These are phyloP conservation scores for Phyllotreta striolata DNA, from an alignment of 2,888 invertebrate species.

Conservation along the genomic window DNA sequence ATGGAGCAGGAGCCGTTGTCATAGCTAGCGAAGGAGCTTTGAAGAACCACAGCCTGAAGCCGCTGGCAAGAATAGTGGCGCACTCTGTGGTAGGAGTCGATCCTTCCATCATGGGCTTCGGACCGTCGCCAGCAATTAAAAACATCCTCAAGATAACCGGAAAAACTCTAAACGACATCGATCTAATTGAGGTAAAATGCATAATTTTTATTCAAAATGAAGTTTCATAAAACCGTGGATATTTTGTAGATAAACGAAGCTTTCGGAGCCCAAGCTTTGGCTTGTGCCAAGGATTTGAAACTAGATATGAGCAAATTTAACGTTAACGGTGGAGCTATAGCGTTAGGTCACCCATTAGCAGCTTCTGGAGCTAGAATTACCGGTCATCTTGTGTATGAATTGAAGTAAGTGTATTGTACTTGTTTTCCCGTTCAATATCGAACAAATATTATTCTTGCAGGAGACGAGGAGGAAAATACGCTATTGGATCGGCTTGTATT, in stretches of 20 bases:
- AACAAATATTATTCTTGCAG: slow-evolving; percentile 62
- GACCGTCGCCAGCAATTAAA: slow-evolving; percentile 93
- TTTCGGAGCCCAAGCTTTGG: slow-evolving; percentile 92
- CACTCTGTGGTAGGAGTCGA: slow-evolving; percentile 96
- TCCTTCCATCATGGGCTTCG: slow-evolving; percentile 97
- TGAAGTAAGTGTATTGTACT: slow-evolving; percentile 68
- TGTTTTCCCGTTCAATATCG: too few relatives aligned
- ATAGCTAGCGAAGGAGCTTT: slow-evolving; percentile 91
- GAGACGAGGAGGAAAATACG: slow-evolving; percentile 83
- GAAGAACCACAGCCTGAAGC: slow-evolving; percentile 80
- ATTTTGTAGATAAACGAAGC: slow-evolving; percentile 91
- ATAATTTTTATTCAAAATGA: neutral
- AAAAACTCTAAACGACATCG: slow-evolving; percentile 84
- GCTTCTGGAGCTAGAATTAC: slow-evolving; percentile 94
- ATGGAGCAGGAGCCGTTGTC: slow-evolving; percentile 94
- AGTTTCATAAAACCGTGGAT: slow-evolving; percentile 3
- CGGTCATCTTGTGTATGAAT: slow-evolving; percentile 88
- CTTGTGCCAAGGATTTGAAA: slow-evolving; percentile 89
- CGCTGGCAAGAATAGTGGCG: slow-evolving; percentile 89
- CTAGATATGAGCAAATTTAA: slow-evolving; percentile 89
- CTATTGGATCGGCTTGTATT: slow-evolving; percentile 96
- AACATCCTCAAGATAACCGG: slow-evolving; percentile 83
- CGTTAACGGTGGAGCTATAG: slow-evolving; percentile 95
- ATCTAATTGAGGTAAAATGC: slow-evolving; percentile 88
- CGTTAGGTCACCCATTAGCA: slow-evolving; percentile 96